phyloP scores from a whole-genome alignment of 2,113 vertebrate species.

The Mus pahari region DNA sequence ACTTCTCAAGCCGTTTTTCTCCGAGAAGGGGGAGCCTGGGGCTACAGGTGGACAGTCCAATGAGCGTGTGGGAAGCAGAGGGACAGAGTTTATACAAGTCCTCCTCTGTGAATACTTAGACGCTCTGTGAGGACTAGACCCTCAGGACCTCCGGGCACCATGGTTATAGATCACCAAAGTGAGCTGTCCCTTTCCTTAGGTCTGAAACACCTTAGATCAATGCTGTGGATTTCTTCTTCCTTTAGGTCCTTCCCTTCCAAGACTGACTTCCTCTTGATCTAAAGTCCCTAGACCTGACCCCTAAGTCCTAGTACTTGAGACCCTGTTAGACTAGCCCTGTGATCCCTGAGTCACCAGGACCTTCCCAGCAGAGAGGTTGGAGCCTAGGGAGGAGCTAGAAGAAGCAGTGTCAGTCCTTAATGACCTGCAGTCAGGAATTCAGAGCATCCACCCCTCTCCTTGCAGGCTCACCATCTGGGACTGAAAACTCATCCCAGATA shows the following conservation, averaged over 20 bases:
- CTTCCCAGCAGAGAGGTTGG: not conserved
- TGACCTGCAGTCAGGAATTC: not conserved
- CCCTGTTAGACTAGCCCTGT: not conserved
- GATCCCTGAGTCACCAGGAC: not conserved
- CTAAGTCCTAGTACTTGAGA: not conserved
- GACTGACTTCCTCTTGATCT: not conserved
- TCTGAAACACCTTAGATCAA: not conserved
- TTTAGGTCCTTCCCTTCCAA: not conserved
- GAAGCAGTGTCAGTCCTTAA: not conserved
- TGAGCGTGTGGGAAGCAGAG: not conserved
- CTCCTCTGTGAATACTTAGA: not conserved
- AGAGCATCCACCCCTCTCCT: not conserved
- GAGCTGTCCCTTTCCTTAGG: not conserved
- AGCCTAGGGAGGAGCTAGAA: not conserved
- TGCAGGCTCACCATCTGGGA: constrained; percentile 26
- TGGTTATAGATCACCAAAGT: not conserved
- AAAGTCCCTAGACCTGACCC: not conserved
- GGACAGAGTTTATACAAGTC: not conserved
- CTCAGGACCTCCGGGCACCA: not conserved
- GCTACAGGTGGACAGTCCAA: too few species aligned
- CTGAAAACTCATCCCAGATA: not conserved
- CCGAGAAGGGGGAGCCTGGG: not conserved
- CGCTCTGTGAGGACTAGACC: not conserved
- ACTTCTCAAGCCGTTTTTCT: not conserved
- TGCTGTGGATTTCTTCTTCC: not conserved